Evolutionary conservation across 2,113 vertebrate species (phyloP).

Genomic region (Daphoenositta chrysoptera): DNA sequence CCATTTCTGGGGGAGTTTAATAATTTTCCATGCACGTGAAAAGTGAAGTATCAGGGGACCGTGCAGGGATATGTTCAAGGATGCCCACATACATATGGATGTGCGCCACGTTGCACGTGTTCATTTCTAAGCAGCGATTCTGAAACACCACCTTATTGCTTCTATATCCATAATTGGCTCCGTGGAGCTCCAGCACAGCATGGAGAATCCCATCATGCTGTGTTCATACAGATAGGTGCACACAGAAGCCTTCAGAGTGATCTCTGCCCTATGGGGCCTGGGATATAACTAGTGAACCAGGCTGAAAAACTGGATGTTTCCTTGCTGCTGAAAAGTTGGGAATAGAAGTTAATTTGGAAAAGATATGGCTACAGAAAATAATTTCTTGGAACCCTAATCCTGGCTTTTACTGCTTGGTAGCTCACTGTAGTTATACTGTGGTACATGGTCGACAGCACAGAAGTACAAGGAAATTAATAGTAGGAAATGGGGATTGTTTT

Average conservation of each 20-base stretch:
- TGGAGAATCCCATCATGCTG: not conserved
- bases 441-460: accelerated
- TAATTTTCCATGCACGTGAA: not conserved
- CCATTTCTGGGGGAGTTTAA: not conserved
- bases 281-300: not conserved
- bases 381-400: not conserved
- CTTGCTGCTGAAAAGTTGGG: not conserved
- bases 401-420: not conserved
- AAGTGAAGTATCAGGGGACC: not conserved
- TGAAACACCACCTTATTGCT: not conserved
- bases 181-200: not conserved
- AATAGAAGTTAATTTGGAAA: not conserved
- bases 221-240: not conserved
- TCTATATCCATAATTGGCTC: not conserved
- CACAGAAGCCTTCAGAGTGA: not conserved
- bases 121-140: not conserved
- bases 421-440: not conserved
- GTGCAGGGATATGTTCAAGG: not conserved
- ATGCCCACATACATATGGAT: not conserved
- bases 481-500: not conserved
- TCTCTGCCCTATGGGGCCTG: accelerated
- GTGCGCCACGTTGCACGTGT: not conserved
- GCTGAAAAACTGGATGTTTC: not conserved
- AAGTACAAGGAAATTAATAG: not conserved
- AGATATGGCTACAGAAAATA: not conserved